Conservation (phyloP, 2,113 vertebrate species). For the Hydrolagus affinis region DNA sequence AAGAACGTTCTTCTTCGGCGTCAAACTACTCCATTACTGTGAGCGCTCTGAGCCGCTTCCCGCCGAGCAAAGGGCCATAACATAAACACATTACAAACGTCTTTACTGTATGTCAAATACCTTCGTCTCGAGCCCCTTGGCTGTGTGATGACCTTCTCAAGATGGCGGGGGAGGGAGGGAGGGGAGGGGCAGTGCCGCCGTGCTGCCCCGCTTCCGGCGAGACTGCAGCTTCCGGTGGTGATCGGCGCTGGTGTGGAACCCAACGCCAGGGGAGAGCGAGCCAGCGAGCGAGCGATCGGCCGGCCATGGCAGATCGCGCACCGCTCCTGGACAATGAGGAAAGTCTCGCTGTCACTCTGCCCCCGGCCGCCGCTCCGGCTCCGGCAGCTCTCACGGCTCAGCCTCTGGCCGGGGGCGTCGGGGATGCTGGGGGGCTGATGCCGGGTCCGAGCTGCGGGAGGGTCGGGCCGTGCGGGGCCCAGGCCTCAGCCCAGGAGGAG, state of each 20-base stretch:
- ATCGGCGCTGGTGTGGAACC: not conserved
- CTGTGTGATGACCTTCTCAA: not conserved
- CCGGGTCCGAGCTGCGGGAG: not conserved
- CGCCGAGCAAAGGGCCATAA: too few species aligned
- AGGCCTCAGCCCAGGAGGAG: slow-evolving; percentile 48
- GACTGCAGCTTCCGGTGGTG: not conserved
- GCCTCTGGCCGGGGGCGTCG: slow-evolving; percentile 45
- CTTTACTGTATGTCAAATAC: too few species aligned
- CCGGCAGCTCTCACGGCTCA: slow-evolving; percentile 38
- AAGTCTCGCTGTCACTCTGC: slow-evolving; percentile 61
- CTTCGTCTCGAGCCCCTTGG: too few species aligned
- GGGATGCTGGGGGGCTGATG: slow-evolving; percentile 42
- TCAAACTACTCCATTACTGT: too few species aligned
- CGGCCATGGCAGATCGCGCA: slow-evolving; percentile 77
- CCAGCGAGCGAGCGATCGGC: not conserved
- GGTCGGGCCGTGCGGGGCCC: slow-evolving; percentile 36
- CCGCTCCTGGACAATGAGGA: slow-evolving; percentile 86
- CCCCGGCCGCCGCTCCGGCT: slow-evolving; percentile 40
- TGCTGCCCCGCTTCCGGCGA: not conserved
- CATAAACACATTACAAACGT: too few species aligned
- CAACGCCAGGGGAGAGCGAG: not conserved
- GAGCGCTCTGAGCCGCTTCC: too few species aligned
- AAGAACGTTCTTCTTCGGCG: too few species aligned
- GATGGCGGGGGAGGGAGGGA: too few species aligned
- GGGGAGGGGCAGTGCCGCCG: not conserved